Percentiles rank a stretch among this genome's conserved stretches.
phyloP scores from a whole-genome alignment of 92 coral and sea anemone genomes.

The Actinostola sp. region DNA sequence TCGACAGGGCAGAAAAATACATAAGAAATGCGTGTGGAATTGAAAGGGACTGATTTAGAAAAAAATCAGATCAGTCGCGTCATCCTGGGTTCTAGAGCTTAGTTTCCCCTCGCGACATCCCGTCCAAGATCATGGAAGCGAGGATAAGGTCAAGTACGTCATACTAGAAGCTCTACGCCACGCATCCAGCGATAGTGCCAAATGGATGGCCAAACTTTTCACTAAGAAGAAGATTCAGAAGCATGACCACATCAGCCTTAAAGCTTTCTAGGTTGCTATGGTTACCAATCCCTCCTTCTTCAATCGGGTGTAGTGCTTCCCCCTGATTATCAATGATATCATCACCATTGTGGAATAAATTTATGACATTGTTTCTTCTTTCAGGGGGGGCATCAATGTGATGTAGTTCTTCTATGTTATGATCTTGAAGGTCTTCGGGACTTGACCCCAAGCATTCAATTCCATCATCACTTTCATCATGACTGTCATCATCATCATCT shows the following conservation, averaged over 20 bases:
- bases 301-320: slow-evolving; percentile 19
- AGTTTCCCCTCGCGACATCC: no score
- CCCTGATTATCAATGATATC: slow-evolving; percentile 9
- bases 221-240: slow-evolving; percentile 81
- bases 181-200: slow-evolving; percentile 97
- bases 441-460: slow-evolving; percentile 5
- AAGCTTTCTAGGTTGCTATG: slow-evolving; percentile 72
- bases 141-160: no score
- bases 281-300: slow-evolving; percentile 1
- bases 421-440: slow-evolving; percentile 3
- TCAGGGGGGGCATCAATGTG: slow-evolving; percentile 9
- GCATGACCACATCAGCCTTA: slow-evolving; percentile 68
- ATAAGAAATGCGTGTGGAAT: no score
- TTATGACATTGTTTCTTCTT: background rate
- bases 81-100: no score
- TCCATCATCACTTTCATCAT: slow-evolving; percentile 19
- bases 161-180: slow-evolving; percentile 61
- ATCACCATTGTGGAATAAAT: slow-evolving; percentile 7
- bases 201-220: slow-evolving; percentile 98
- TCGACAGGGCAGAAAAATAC: no score
- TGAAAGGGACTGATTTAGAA: no score
- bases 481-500: slow-evolving; percentile 19
- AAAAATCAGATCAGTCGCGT: no score
- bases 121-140: no score
- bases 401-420: background rate